Percentiles rank a stretch among this genome's conserved stretches.
phyloP scores from a whole-genome alignment of 2,888 invertebrate species.

The Helobdella robusta region DNA sequence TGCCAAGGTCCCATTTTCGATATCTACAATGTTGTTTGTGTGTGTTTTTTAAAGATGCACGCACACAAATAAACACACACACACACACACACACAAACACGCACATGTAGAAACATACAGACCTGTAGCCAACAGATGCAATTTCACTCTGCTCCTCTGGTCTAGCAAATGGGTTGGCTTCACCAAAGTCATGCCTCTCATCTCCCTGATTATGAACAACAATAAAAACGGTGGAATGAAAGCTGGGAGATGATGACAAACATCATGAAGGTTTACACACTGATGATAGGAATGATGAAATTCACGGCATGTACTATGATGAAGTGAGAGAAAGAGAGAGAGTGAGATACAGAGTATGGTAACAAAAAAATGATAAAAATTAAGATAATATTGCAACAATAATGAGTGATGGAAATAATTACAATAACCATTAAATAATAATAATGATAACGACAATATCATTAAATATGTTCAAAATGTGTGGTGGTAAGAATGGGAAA shows the following conservation, averaged over 20 bases:
- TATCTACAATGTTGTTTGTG: conserved; percentile 55
- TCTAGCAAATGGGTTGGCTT: conserved; percentile 84
- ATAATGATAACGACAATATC: no score
- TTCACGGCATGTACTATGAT: neutral
- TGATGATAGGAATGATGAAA: no score
- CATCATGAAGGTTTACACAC: neutral
- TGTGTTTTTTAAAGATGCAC: neutral
- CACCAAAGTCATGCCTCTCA: conserved; percentile 75
- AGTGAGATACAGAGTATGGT: neutral
- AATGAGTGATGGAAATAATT: no score
- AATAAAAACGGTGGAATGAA: neutral
- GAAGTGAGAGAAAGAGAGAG: neutral
- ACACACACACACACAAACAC: no score
- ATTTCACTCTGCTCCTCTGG: conserved; percentile 78
- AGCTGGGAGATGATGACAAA: neutral
- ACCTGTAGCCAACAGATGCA: conserved; percentile 84
- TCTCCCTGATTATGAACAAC: conserved; percentile 58
- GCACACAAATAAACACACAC: no score
- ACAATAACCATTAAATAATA: no score
- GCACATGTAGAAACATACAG: conserved; percentile 25
- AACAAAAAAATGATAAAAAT: no score
- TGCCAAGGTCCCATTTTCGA: conserved; percentile 89
- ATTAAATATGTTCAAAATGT: no score
- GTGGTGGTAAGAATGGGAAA: no score
- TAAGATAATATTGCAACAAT: no score